Base-by-base conservation (phyloP, 2,797 vertebrate genomes). In the Lepilemur ruficaudatus region DNA sequence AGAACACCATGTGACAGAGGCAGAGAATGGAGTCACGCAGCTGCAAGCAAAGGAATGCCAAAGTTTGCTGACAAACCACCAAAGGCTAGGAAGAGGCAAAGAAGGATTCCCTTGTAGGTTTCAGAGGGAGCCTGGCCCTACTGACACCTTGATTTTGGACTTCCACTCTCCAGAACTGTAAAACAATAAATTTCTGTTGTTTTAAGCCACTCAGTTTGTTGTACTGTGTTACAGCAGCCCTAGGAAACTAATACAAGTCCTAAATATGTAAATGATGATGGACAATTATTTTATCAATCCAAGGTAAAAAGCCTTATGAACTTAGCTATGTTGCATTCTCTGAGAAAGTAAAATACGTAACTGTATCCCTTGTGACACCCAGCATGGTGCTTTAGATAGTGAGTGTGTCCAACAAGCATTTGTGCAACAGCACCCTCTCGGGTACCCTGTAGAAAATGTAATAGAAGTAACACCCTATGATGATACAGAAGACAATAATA, bases 371-470 rank as follows among this genome's bases (percentile, higher is more conserved):
- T 14, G 10, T 48, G 43, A 35, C 17, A 50, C 25, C 13, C 28
- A 46, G 35, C 4, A 7, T 5, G 32, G 38, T 10, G 35, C 30
- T 22, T 61, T 35, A 25, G 11, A 8, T 0, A 38, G 6, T 59
- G 4, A 23, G 50, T 23, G 30, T 41, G 41, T 14, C 70, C 61
- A 48, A 3, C 48, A 75, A 63, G 73, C 41, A 70, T 41, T 13
- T 43, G 30, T 59, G 20, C 18, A 59, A 15, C 4, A 12, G 6
- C 17, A 2, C n/a, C 38, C 28, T 41, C 69, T 35, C 35, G 32
- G 75, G 72, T 6, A 1, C 1, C 17, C n/a, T 7, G 1, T 0
- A 35, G 57, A 55, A 2, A 22, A 57, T 10, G 22, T 25, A 57
- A 32, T 30, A 30, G 22, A 41, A 61, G 35, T 30, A n/a, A 82